A percentile compares a stretch with the other conserved stretches of the same genome.
Evolutionary conservation across 2,888 invertebrate genomes (phyloP).

Genomic region (Drosophila demipolita): DNA sequence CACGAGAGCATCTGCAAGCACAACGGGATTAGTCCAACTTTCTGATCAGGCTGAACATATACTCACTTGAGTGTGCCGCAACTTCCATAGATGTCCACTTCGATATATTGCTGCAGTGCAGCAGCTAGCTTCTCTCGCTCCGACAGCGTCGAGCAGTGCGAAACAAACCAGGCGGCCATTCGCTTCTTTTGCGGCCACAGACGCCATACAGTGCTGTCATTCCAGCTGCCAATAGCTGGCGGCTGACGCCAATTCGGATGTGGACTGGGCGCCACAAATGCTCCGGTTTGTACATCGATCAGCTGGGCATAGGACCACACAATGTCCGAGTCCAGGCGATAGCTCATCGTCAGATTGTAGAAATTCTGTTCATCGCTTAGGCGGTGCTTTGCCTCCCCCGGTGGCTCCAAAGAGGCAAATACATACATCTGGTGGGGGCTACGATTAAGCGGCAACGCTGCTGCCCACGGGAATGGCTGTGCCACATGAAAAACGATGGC

Average conservation of each 20-base stretch:
- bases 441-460: conserved; percentile 84
- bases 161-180: conserved; percentile 87
- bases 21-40: not conserved
- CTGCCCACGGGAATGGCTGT: conserved; percentile 80
- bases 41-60: not conserved
- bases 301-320: conserved; percentile 85
- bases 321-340: conserved; percentile 86
- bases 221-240: conserved; percentile 41
- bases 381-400: conserved; percentile 83
- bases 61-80: conserved; percentile 86
- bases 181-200: conserved; percentile 83
- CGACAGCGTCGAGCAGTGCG: conserved; percentile 86
- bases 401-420: conserved; percentile 86
- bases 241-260: conserved; percentile 75
- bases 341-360: conserved; percentile 87
- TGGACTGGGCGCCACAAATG: conserved; percentile 74
- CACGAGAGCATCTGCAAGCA: conserved; percentile 74
- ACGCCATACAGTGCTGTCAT: conserved; percentile 54
- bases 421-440: conserved; percentile 85
- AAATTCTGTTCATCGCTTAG: conserved; percentile 83
- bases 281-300: conserved; percentile 69
- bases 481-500: conserved; percentile 86
- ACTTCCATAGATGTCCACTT: conserved; percentile 88
- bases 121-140: conserved; percentile 84
- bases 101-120: conserved; percentile 86